Conservation (phyloP, 2,113 vertebrate genomes). For the Hemicordylus capensis region DNA sequence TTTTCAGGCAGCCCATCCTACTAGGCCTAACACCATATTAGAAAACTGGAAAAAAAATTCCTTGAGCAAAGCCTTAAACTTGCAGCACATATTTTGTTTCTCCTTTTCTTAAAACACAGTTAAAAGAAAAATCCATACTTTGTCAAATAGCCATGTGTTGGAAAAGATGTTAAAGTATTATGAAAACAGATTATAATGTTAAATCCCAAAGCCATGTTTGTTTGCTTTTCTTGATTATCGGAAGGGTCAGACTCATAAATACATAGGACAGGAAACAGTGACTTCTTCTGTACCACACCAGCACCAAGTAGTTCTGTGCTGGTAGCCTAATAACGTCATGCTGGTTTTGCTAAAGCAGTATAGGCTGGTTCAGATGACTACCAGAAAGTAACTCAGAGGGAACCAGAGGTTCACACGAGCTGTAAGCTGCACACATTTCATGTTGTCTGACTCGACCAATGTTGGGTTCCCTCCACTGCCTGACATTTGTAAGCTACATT, state of each 20-base stretch:
- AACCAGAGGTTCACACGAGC: too few relatives aligned
- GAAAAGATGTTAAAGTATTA: background rate
- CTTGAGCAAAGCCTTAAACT: background rate
- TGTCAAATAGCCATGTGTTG: background rate
- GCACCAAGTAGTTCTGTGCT: background rate
- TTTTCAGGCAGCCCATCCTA: too few relatives aligned
- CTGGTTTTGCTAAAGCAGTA: background rate
- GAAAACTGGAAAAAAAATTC: too few relatives aligned
- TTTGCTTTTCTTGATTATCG: background rate
- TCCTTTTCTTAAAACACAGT: background rate
- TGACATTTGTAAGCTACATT: too few relatives aligned
- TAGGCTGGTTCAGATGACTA: too few relatives aligned
- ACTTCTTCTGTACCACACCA: background rate
- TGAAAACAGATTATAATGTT: background rate
- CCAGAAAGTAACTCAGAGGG: too few relatives aligned
- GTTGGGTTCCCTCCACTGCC: too few relatives aligned
- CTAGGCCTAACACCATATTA: too few relatives aligned
- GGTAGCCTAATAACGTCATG: background rate
- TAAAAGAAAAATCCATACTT: too few relatives aligned
- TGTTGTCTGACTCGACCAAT: too few relatives aligned
- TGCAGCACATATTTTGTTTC: background rate
- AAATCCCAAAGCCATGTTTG: background rate
- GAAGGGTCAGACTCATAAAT: background rate
- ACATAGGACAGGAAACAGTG: background rate
- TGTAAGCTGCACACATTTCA: too few relatives aligned